Evolutionary conservation across 2,113 vertebrate species (phyloP).

Genomic region (Lethenteron reissneri): DNA sequence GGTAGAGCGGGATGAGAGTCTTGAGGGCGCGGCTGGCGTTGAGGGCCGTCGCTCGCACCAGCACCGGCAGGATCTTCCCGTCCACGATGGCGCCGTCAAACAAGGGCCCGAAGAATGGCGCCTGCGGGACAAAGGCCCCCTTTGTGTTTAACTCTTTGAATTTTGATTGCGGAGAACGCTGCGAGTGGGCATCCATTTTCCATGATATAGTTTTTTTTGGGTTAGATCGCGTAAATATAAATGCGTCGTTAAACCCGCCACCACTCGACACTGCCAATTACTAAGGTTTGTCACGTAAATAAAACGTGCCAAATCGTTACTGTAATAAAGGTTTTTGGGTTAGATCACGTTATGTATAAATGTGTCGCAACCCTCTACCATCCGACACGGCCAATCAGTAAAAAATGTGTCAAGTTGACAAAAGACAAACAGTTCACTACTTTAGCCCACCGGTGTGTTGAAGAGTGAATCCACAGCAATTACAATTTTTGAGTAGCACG

Average conservation of each 20-base stretch:
- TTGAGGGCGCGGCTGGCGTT: conserved; percentile 95
- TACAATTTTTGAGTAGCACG: too few relatives aligned
- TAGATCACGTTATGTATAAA: too few relatives aligned
- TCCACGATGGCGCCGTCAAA: conserved; percentile 82
- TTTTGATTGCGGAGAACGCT: neutral
- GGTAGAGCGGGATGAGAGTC: conserved; percentile 79
- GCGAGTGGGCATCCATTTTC: neutral
- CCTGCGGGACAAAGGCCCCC: conserved; percentile 23
- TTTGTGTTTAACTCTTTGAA: neutral
- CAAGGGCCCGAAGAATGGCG: conserved; percentile 85
- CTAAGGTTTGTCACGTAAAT: too few relatives aligned
- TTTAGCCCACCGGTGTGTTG: too few relatives aligned
- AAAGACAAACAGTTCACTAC: too few relatives aligned
- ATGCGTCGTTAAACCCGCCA: neutral
- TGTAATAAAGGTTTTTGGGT: too few relatives aligned
- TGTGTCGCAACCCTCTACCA: too few relatives aligned
- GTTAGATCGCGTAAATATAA: conserved; percentile 4
- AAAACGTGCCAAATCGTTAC: too few relatives aligned
- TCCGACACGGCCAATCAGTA: too few relatives aligned
- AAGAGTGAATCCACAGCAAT: too few relatives aligned
- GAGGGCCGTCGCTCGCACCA: conserved; percentile 83
- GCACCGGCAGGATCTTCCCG: conserved; percentile 55
- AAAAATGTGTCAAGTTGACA: too few relatives aligned
- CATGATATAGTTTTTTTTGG: neutral
- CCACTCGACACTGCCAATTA: too few relatives aligned